Conservation (phyloP, 2,113 vertebrate species). For the Oncorhynchus clarkii region DNA sequence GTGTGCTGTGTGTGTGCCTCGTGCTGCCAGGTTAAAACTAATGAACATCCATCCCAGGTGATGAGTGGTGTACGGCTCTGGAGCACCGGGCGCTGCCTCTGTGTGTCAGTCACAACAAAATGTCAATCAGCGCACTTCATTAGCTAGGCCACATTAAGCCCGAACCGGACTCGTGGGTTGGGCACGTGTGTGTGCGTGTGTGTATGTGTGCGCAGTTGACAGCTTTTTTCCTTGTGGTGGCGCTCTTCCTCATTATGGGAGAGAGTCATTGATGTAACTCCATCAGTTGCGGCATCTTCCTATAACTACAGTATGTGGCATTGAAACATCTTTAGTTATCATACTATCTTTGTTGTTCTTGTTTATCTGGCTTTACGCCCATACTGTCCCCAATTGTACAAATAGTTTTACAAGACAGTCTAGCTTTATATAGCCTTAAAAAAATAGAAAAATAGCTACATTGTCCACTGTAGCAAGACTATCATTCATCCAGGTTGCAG, state of each 20-base stretch:
- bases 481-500: conserved; percentile 4
- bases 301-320: background rate
- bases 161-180: background rate
- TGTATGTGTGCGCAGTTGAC: background rate
- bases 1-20: background rate
- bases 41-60: conserved; percentile 33
- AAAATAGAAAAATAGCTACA: background rate
- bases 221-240: background rate
- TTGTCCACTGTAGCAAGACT: conserved; percentile 4
- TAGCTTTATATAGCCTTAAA: background rate
- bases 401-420: background rate
- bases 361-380: too few species aligned
- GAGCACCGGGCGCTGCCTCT: too few species aligned
- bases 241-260: background rate
- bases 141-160: conserved; percentile 45
- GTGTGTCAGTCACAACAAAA: conserved; percentile 37
- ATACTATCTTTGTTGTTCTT: background rate
- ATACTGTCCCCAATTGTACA: background rate
- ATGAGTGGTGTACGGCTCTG: conserved; percentile 35
- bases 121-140: conserved; percentile 56
- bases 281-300: background rate
- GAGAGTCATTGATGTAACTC: background rate
- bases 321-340: background rate
- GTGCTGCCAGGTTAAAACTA: conserved; percentile 34
- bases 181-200: background rate